Base-by-base conservation (phyloP, 2,797 vertebrate genomes). In the Oceanodroma leucorhoa region DNA sequence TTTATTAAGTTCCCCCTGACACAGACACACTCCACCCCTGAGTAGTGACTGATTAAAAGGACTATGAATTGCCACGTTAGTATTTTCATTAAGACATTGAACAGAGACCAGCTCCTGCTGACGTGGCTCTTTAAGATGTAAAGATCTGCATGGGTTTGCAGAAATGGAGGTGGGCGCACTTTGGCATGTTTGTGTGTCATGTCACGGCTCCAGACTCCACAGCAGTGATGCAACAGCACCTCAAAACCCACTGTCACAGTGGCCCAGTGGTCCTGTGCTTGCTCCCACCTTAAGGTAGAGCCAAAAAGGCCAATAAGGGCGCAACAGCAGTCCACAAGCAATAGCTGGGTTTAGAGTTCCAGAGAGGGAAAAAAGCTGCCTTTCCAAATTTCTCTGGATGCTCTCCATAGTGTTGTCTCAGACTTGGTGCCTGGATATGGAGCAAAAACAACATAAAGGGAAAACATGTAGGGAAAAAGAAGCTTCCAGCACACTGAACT, bases 131-230 rank as follows among this genome's bases (percentile, higher is more conserved):
- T 73, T 79, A 60, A 50, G 36, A 79, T 23, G 46, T 26, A 51
- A 76, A 75, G 24, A n/a, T 46, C 41, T 80, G 27, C 30, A 21
- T 8, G 17, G 22, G 22, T 83, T 79, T 87, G 26, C 41, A 83
- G 67, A 75, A 85, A 60, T 5, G 17, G 34, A 86, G 29, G 10
- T 18, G 26, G 71, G 41, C 34, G 45, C 20, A 18, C 41, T 62
- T 45, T 0, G 1, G 4, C 1, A 0, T 36, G 11, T 48, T 69
- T 72, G 14, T 24, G 29, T 55, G 17, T 51, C 2, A 1, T 18
- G 23, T n/a, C 41, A 70, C 0, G 0, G 51, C 46, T 70, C 48
- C 41, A 71, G 57, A 36, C 13, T 57, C 48, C 23, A 14, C 4
- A 55, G n/a, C 27, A 19, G n/a, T 32, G 61, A 78, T 9, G 7